Conservation (phyloP, 2,113 vertebrate genomes). For the Himantopus leucocephalus region DNA sequence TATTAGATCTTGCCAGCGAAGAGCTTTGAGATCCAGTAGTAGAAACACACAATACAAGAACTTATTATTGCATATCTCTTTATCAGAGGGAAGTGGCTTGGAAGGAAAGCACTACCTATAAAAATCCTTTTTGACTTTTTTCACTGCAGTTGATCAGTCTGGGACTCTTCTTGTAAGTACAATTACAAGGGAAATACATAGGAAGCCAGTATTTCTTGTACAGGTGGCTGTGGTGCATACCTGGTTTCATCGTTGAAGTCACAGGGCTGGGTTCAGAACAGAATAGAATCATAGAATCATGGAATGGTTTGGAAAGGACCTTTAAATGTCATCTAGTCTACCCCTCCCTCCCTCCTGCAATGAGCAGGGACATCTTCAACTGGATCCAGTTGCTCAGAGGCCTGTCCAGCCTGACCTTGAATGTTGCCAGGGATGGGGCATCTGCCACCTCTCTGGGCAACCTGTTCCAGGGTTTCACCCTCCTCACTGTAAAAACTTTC, state of each 20-base stretch:
- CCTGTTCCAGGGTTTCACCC: neutral
- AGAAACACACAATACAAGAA: neutral
- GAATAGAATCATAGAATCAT: neutral
- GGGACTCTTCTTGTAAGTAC: neutral
- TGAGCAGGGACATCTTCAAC: neutral
- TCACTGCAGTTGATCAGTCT: neutral
- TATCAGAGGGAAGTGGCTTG: neutral
- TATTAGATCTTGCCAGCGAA: neutral
- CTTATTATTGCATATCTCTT: neutral
- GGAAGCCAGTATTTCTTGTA: neutral
- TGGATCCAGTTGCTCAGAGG: neutral
- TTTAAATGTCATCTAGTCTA: neutral
- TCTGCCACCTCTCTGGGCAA: neutral
- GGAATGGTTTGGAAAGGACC: neutral
- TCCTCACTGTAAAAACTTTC: neutral
- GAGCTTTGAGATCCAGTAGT: neutral
- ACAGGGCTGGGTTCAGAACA: neutral
- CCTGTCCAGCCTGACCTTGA: neutral
- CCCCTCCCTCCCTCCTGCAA: neutral
- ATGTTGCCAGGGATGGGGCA: neutral
- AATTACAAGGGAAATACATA: neutral
- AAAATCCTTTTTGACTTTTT: neutral
- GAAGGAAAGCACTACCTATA: neutral
- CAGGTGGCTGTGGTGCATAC: neutral
- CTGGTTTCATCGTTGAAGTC: neutral